Percentiles rank a stretch among this genome's conserved stretches.
phyloP scores from a whole-genome alignment of 2,113 vertebrate genomes.

The Aphyosemion australe region DNA sequence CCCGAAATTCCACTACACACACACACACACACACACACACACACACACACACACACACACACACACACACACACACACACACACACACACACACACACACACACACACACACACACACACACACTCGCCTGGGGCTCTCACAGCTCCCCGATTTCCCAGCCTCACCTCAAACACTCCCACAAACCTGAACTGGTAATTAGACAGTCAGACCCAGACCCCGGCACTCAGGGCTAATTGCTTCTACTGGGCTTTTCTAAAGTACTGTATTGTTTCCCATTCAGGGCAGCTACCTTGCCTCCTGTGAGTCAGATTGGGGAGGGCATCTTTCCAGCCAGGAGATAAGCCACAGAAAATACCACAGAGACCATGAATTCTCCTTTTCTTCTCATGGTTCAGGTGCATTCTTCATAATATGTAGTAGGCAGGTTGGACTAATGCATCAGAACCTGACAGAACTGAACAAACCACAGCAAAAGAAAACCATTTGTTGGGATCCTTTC shows the following conservation, averaged over 20 bases:
- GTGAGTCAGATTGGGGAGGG: slow-evolving; percentile 70
- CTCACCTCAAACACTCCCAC: slow-evolving; percentile 61
- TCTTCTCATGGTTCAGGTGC: slow-evolving; percentile 72
- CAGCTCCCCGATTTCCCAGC: slow-evolving; percentile 39
- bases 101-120: too few relatives aligned
- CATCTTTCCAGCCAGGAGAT: slow-evolving; percentile 69
- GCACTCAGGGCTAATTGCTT: slow-evolving; percentile 74
- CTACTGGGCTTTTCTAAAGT: slow-evolving; percentile 71
- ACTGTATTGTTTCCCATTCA: slow-evolving; percentile 73
- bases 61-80: too few relatives aligned
- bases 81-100: too few relatives aligned
- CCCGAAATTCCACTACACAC: too few relatives aligned
- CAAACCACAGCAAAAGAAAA: too few relatives aligned
- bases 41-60: too few relatives aligned
- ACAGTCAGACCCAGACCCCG: slow-evolving; percentile 66
- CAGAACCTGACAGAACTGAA: too few relatives aligned
- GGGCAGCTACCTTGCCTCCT: slow-evolving; percentile 56
- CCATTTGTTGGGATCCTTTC: too few relatives aligned
- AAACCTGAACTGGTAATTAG: slow-evolving; percentile 68
- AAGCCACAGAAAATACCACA: slow-evolving; percentile 67
- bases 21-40: too few relatives aligned
- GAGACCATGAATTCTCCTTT: slow-evolving; percentile 74
- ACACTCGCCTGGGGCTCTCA: too few relatives aligned
- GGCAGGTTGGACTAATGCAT: not conserved
- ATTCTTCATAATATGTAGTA: slow-evolving; percentile 56